Base-by-base conservation (phyloP, 2,888 invertebrate genomes). In the Teleiodes luculella region DNA sequence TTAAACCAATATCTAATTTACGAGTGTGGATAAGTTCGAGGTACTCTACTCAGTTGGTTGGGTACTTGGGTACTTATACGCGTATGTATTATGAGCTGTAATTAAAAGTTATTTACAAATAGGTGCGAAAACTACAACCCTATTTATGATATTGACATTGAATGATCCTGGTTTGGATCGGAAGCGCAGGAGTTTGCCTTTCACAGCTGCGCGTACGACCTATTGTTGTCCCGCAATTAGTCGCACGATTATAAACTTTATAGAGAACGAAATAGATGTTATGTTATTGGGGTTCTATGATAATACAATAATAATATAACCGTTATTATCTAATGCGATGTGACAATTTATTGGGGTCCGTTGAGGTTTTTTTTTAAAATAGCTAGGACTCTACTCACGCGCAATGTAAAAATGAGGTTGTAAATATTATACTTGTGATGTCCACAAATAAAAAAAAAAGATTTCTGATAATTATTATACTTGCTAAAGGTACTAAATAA, bases 261-360 rank as follows among this genome's bases (percentile, higher is more conserved):
- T 47, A 1, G 2, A n/a, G 6, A 14, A 14, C 24, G 13, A 13
- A 14, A n/a, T 36, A 46, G 11, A n/a, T n/a, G 48, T 20, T n/a
- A n/a, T n/a, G n/a, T n/a, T n/a, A 35, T 11, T 20, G 24, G 6
- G 24, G 3, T 18, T 7, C 28, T 11, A 30, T 10, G 28, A 8
- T 7, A 37, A 11, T 50, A 13, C 1, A 37, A 37, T 14, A 51
- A 39, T 51, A 39, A 51, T 51, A 18, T 16, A 41, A 53, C 46
- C 20, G 63, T 62, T 76, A 74, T 74, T 77, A 76, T 76, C 37
- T 77, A 76, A 71, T 77, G 68, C 72, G 72, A 74, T 68, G 71
- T 70, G 68, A 66, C 68, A 52, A 70, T 69, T 70, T 74, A 77
- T 74, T 76, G 66, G 72, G 76, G 74, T 65, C 31, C 41, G 28